These are phyloP conservation scores for Pteria penguin DNA, from an alignment of 2,888 invertebrate genomes.

Conservation along the genomic window DNA sequence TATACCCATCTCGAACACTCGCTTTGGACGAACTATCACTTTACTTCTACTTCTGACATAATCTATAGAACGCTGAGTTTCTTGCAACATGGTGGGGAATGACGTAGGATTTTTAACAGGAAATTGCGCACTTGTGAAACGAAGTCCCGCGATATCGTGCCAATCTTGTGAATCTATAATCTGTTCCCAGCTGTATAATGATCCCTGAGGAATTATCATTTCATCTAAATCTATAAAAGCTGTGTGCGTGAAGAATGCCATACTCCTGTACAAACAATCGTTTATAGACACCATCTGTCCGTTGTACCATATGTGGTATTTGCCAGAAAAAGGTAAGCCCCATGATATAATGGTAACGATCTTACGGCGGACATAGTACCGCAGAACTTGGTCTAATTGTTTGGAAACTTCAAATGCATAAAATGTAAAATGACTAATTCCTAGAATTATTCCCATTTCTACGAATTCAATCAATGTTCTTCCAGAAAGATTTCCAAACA, in stretches of 20 bases:
- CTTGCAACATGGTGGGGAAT: conserved; percentile 43
- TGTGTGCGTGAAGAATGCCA: conserved; percentile 60
- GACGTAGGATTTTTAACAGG: conserved; percentile 58
- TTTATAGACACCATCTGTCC: conserved; percentile 73
- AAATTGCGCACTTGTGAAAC: conserved; percentile 72
- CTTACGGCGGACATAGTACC: conserved; percentile 55
- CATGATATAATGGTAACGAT: conserved; percentile 60
- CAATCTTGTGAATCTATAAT: conserved; percentile 40
- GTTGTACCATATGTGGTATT: conserved; percentile 65
- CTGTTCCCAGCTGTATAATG: conserved; percentile 51
- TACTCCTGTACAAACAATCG: conserved; percentile 73
- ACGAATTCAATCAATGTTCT: conserved; percentile 68
- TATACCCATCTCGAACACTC: conserved; percentile 80
- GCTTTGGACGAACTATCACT: conserved; percentile 76
- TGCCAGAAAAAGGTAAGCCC: conserved; percentile 58
- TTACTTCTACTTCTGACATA: conserved; percentile 74
- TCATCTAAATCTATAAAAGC: conserved; percentile 75
- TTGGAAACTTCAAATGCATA: conserved; percentile 58
- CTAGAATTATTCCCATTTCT: conserved; percentile 66
- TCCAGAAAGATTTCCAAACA: conserved; percentile 64
- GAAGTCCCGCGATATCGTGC: conserved; percentile 61
- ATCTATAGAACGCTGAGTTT: conserved; percentile 48
- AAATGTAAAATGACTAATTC: conserved; percentile 68
- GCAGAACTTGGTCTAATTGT: conserved; percentile 52
- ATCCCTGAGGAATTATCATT: conserved; percentile 60